Conservation (phyloP, 2,888 invertebrate species). For the Daptonema setosum region DNA sequence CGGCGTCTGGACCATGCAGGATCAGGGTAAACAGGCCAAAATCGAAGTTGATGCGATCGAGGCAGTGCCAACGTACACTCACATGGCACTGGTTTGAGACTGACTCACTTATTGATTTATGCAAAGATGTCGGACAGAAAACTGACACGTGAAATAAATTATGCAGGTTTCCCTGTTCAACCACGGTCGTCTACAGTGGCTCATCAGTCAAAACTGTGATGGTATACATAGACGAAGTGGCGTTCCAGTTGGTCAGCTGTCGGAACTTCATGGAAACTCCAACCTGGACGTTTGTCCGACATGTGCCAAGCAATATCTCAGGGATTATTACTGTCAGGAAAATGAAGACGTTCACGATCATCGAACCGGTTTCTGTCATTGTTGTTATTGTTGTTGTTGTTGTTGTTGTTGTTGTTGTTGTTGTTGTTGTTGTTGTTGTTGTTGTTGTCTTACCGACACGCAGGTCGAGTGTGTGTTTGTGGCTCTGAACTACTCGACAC, state of each 20-base stretch:
- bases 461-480: constrained; percentile 13
- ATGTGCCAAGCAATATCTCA: constrained; percentile 42
- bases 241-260: constrained; percentile 11
- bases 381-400: neutral
- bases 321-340: constrained; percentile 6
- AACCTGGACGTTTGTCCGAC: constrained; percentile 58
- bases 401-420: neutral
- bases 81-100: constrained; percentile 83
- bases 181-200: constrained; percentile 56
- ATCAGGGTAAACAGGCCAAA: constrained; percentile 45
- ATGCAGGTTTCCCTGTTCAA: constrained; percentile 59
- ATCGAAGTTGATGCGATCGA: neutral
- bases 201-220: constrained; percentile 90
- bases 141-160: too few relatives aligned
- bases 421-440: neutral
- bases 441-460: neutral
- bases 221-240: constrained; percentile 57
- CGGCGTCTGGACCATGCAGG: constrained; percentile 83
- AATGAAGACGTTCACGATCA: constrained; percentile 3
- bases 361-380: neutral
- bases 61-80: constrained; percentile 57
- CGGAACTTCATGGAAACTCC: constrained; percentile 29
- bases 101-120: too few relatives aligned
- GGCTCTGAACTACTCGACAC: constrained; percentile 24
- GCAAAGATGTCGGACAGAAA: too few relatives aligned